phyloP scores from a whole-genome alignment of 2,113 vertebrate species.

The Bubo blakistoni region DNA sequence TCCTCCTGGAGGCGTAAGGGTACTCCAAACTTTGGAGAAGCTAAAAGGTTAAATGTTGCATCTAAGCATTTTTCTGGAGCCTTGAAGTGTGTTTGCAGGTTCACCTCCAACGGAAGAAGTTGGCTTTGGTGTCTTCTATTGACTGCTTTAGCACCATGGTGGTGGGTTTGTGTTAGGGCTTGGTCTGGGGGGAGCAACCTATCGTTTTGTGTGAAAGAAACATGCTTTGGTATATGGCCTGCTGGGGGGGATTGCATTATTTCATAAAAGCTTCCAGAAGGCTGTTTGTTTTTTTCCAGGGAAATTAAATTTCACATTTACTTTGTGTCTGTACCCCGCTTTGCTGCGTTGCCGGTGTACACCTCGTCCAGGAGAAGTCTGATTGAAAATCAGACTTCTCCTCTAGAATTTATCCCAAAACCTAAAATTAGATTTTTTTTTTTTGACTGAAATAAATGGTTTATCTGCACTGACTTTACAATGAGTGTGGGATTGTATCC shows the following conservation, averaged over 20 bases:
- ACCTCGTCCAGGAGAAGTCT: not conserved
- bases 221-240: fast-evolving
- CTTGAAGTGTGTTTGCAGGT: not conserved
- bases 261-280: not conserved
- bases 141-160: fast-evolving
- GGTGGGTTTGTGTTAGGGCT: not conserved
- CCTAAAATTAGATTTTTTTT: not conserved
- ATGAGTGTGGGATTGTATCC: not conserved
- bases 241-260: not conserved
- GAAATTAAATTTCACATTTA: not conserved
- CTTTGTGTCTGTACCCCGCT: not conserved
- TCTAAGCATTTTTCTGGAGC: fast-evolving
- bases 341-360: not conserved
- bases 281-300: not conserved
- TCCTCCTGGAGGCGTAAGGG: not conserved
- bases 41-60: not conserved
- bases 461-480: not conserved
- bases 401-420: not conserved
- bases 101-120: fast-evolving
- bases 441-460: not conserved
- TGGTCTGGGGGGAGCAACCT: not conserved
- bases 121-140: not conserved
- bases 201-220: not conserved
- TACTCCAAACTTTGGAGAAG: fast-evolving
- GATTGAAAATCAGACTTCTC: not conserved